Evolutionary conservation across 2,888 invertebrate species (phyloP).

Genomic region (Xylocampa areola): DNA sequence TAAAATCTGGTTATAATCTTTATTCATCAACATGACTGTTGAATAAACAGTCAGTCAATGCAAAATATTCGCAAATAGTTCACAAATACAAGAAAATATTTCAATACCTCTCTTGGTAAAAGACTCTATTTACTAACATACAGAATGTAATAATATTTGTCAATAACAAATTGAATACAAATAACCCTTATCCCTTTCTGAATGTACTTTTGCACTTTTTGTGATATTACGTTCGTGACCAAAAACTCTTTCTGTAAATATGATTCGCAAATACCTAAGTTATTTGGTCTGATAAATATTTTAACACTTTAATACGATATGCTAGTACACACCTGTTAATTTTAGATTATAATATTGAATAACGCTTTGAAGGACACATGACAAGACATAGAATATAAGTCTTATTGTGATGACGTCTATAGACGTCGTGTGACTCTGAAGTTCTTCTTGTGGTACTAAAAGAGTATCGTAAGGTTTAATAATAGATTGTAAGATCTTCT

Average conservation of each 20-base stretch:
- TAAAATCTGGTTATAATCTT: no score
- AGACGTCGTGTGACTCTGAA: no score
- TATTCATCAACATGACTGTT: no score
- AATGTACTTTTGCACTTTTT: slow-evolving; percentile 30
- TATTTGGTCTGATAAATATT: slow-evolving; percentile 29
- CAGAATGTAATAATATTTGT: slow-evolving; percentile 33
- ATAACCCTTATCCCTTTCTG: slow-evolving; percentile 36
- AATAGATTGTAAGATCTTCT: no score
- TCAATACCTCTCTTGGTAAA: slow-evolving; percentile 15
- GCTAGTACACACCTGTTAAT: no score
- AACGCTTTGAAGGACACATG: no score
- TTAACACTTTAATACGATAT: slow-evolving; percentile 4
- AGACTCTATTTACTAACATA: slow-evolving; percentile 14
- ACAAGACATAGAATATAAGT: no score
- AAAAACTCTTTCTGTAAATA: slow-evolving; percentile 33
- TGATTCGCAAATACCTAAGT: slow-evolving; percentile 24
- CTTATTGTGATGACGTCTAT: no score
- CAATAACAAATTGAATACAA: slow-evolving; percentile 49
- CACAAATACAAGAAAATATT: neutral
- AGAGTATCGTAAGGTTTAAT: no score
- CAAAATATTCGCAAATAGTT: neutral
- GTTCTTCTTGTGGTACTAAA: no score
- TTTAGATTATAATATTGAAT: no score
- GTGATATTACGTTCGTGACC: slow-evolving; percentile 4
- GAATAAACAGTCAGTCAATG: no score